Evolutionary conservation across 2,888 invertebrate species (phyloP).

Genomic region (Pachydiplax longipennis): DNA sequence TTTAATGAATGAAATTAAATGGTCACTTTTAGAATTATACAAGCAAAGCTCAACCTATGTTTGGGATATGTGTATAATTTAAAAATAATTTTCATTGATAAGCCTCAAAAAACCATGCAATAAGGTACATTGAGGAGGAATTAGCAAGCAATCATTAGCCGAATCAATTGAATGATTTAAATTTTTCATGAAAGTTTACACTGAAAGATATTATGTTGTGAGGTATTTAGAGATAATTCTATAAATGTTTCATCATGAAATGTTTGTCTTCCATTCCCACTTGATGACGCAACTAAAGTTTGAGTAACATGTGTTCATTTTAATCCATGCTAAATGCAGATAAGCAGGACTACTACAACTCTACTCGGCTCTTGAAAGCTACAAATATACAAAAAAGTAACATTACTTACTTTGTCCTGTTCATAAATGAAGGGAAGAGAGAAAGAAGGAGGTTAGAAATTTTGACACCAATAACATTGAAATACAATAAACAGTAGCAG

Average conservation of each 20-base stretch:
- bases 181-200: not conserved
- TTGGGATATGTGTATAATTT: not conserved
- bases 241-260: not conserved
- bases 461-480: slow-evolving; percentile 35
- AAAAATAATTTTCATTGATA: not conserved
- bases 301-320: not conserved
- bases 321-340: slow-evolving; percentile 15
- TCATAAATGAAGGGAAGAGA: slow-evolving; percentile 51
- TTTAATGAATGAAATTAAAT: too few species aligned
- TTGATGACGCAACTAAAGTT: not conserved
- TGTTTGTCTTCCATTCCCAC: slow-evolving; percentile 1
- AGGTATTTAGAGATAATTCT: not conserved
- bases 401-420: slow-evolving; percentile 54
- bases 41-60: too few species aligned
- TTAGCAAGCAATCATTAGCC: not conserved
- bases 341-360: slow-evolving; percentile 33
- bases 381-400: slow-evolving; percentile 39
- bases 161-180: not conserved
- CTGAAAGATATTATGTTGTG: not conserved
- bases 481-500: slow-evolving; percentile 33
- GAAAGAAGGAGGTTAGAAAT: slow-evolving; percentile 50
- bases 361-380: slow-evolving; percentile 32
- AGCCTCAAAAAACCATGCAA: slow-evolving; percentile 14
- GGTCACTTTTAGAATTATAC: too few species aligned
- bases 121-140: not conserved